Percentiles rank a stretch among this genome's conserved stretches.
Evolutionary conservation across 1,140 invertebrate species (phyloP).

Genomic region (Drosophila parvula): DNA sequence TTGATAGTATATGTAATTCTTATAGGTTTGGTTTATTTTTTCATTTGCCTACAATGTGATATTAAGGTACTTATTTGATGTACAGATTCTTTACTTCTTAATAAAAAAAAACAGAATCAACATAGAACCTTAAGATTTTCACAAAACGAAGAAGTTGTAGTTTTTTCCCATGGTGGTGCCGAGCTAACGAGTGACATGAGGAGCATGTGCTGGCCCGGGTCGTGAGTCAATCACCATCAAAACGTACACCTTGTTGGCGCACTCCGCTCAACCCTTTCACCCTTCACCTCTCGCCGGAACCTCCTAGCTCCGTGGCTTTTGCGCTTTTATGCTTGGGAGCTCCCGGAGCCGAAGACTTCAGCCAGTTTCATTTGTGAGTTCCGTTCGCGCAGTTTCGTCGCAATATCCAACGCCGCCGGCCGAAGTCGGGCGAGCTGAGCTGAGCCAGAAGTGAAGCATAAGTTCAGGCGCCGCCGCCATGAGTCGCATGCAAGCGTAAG

Average conservation of each 20-base stretch:
- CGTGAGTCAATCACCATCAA: slow-evolving; percentile 60
- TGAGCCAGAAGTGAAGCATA: slow-evolving; percentile 53
- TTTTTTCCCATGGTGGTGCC: not conserved
- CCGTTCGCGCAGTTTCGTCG: slow-evolving; percentile 71
- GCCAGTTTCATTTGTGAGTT: slow-evolving; percentile 70
- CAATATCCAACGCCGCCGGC: slow-evolving; percentile 13
- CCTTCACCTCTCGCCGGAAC: slow-evolving; percentile 2
- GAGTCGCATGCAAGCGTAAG: slow-evolving; percentile 81
- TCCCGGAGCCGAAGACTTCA: slow-evolving; percentile 36
- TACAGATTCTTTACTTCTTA: no score
- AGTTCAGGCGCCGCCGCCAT: slow-evolving; percentile 55
- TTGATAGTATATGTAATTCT: no score
- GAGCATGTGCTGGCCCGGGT: slow-evolving; percentile 7
- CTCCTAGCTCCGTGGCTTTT: slow-evolving; percentile 42
- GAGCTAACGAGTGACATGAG: slow-evolving; percentile 32
- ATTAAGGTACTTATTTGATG: no score
- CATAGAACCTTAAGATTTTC: not conserved
- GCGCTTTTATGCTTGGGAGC: slow-evolving; percentile 71
- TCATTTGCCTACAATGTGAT: no score
- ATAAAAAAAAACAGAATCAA: no score
- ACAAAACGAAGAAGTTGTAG: not conserved
- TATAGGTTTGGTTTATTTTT: no score
- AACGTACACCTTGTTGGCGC: slow-evolving; percentile 58
- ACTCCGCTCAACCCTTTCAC: slow-evolving; percentile 46
- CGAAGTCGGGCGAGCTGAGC: not conserved